Percentiles rank a stretch among this genome's conserved stretches.
These are phyloP conservation scores for Dorcus hopei DNA, from an alignment of 2,888 invertebrate genomes.

Conservation along the genomic window DNA sequence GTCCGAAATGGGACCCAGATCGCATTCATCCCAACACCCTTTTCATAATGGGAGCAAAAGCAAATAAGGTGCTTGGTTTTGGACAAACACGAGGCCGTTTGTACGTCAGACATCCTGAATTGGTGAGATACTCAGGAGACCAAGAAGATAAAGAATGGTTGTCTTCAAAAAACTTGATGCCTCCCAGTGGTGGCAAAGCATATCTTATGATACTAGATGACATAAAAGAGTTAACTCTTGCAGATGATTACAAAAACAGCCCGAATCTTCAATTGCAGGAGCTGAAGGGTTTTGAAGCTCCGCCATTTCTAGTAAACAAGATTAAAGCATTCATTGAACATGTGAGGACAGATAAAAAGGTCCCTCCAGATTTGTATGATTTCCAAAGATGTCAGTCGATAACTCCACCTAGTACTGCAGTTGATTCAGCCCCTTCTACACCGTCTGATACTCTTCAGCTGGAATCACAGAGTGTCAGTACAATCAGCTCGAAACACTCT, in stretches of 20 bases:
- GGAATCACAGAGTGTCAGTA: slow-evolving; percentile 40
- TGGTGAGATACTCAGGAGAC: slow-evolving; percentile 74
- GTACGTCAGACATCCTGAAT: slow-evolving; percentile 73
- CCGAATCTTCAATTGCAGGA: slow-evolving; percentile 64
- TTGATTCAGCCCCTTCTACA: slow-evolving; percentile 47
- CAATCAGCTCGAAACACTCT: slow-evolving; percentile 35
- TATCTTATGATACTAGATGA: slow-evolving; percentile 77
- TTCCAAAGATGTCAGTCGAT: slow-evolving; percentile 41
- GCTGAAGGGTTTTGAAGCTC: slow-evolving; percentile 72
- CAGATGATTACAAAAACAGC: slow-evolving; percentile 68
- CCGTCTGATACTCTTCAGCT: slow-evolving; percentile 43
- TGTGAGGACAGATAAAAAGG: slow-evolving; percentile 41
- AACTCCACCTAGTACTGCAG: slow-evolving; percentile 41
- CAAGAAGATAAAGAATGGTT: slow-evolving; percentile 81
- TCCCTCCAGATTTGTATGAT: slow-evolving; percentile 39
- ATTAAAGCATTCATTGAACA: slow-evolving; percentile 64
- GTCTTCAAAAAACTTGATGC: slow-evolving; percentile 70
- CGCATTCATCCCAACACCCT: slow-evolving; percentile 68
- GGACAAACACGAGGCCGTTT: slow-evolving; percentile 72
- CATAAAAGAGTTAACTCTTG: slow-evolving; percentile 69
- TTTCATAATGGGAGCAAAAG: slow-evolving; percentile 78
- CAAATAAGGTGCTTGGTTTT: slow-evolving; percentile 69
- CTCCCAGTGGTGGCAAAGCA: slow-evolving; percentile 75
- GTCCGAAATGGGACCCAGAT: slow-evolving; percentile 72
- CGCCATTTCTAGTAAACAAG: slow-evolving; percentile 71